These are phyloP conservation scores for Pterocles gutturalis DNA, from an alignment of 2,113 vertebrate genomes.

Conservation along the genomic window DNA sequence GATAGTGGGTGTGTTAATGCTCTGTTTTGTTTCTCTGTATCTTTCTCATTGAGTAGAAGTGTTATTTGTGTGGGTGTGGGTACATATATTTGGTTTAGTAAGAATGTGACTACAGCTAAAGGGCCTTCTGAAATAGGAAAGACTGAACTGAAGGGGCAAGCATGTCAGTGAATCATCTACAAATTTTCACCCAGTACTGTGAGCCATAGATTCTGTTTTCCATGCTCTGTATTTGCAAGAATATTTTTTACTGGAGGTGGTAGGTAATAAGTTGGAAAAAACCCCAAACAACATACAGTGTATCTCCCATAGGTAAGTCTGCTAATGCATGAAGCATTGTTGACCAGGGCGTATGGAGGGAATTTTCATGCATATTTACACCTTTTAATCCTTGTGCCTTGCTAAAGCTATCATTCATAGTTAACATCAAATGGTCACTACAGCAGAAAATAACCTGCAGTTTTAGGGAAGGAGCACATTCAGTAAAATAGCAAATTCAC, in stretches of 20 bases:
- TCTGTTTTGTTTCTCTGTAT: background rate
- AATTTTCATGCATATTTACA: background rate
- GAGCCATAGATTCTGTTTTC: background rate
- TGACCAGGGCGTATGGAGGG: background rate
- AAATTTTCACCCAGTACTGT: background rate
- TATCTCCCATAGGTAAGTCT: background rate
- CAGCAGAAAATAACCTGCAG: background rate
- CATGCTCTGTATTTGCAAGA: background rate
- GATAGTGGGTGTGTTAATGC: background rate
- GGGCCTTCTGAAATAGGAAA: background rate
- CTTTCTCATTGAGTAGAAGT: background rate
- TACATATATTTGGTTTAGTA: background rate
- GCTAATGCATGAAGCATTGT: background rate
- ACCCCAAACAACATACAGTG: rapidly evolving
- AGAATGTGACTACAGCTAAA: background rate
- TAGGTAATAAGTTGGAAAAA: rapidly evolving
- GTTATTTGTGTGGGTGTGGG: background rate
- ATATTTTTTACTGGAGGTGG: background rate
- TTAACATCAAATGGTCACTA: background rate
- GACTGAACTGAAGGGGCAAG: background rate
- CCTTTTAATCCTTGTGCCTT: background rate
- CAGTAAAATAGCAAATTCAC: background rate
- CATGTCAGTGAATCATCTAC: background rate
- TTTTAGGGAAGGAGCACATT: background rate
- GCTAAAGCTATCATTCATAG: background rate